Evolutionary conservation across 2,113 vertebrate species (phyloP).

Genomic region (Rhynchopsitta pachyrhyncha): DNA sequence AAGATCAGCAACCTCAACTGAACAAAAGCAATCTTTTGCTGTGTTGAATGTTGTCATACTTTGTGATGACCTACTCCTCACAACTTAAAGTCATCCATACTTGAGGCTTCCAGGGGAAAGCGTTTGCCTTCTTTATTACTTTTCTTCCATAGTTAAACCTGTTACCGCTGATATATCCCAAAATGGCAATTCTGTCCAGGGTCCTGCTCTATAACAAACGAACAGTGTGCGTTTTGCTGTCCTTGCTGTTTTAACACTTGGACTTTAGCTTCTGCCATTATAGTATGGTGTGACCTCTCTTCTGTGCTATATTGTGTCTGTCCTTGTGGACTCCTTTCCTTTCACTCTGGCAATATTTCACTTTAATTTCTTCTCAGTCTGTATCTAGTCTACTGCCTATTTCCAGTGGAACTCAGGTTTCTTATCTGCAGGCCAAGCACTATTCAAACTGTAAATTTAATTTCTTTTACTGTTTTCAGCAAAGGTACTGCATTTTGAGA

Average conservation of each 20-base stretch:
- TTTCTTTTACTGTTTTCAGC: not conserved
- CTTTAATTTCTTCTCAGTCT: not conserved
- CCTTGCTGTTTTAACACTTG: not conserved
- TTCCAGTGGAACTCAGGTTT: conserved; percentile 5
- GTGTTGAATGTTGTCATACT: not conserved
- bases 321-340: not conserved
- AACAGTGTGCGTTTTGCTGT: not conserved
- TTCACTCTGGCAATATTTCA: not conserved
- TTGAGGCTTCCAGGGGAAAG: not conserved
- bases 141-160: not conserved
- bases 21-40: not conserved
- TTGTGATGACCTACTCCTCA: not conserved
- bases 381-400: not conserved
- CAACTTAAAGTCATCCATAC: not conserved
- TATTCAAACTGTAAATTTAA: not conserved
- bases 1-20: not conserved
- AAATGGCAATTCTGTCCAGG: not conserved
- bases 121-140: not conserved
- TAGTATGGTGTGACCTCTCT: not conserved
- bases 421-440: not conserved
- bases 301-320: not conserved
- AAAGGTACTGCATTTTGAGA: not conserved
- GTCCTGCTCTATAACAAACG: not conserved
- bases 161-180: not conserved
- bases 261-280: not conserved